Evolutionary conservation across 2,797 vertebrate species (phyloP), one percentile per base, ranked within the genome.

Genomic region (Propithecus perrieri): DNA sequence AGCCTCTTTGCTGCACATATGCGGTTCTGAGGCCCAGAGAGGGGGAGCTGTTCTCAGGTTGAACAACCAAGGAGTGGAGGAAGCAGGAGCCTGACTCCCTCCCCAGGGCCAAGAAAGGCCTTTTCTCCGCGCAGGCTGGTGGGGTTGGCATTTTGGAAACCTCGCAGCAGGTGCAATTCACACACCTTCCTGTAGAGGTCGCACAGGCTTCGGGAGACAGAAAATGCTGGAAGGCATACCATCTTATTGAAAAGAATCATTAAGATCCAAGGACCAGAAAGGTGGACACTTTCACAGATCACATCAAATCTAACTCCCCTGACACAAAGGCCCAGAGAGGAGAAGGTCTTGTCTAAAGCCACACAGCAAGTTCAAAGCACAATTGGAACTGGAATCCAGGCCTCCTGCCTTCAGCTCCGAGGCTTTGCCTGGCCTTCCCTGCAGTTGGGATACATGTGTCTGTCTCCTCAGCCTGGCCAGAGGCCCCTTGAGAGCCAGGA

Each of bases 171-270:
- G 46, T 87, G 88, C 76, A 96, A 90, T 98, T 95, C 96, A 93
- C 91, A 65, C 33, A 18, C 33, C 35, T 46, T 97, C 97, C 97
- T 96, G 93, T 89, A 97, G 97, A 93, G 97, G 97, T 87, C 53
- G 86, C 97, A 89, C 94, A 61, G 86, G 46, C 76, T 94, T 93
- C 46, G 4, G 57, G 76, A 93, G 83, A 94, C 14, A 26, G 61
- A 89, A 94, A 61, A 14, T 59, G 38, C 69, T 71, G 17, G 63
- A 48, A 85, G 53, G 20, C 35, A 13, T 20, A 35, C 28, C 6
- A 15, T 41, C 61, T 55, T n/a, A 57, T 1, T 35, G 65, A 46
- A 83, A 81, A 69, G 22, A 87, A 28, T 14, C 46, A 0, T 24
- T 20, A 74, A 81, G 13, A 81, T 26, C 33, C 11, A 17, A 88